Conservation (phyloP, 2,888 invertebrate species). For the Argyresthia goedartella region DNA sequence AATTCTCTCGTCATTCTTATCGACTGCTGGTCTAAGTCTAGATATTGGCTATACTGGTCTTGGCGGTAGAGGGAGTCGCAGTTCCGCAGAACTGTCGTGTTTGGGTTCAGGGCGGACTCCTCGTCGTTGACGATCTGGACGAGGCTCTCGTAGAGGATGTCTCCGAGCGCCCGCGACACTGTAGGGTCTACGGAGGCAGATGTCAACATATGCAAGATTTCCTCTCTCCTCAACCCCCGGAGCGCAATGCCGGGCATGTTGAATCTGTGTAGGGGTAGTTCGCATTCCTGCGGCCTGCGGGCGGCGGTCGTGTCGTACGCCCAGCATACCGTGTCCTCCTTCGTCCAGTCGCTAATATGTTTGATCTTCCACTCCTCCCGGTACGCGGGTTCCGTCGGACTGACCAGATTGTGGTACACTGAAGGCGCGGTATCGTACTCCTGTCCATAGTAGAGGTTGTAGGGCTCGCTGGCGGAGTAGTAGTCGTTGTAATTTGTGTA, state of each 20-base stretch:
- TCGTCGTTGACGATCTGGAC: conserved; percentile 43
- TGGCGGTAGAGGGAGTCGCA: conserved; percentile 12
- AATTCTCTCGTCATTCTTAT: too few relatives aligned
- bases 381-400: conserved; percentile 36
- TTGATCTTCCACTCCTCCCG: conserved; percentile 67
- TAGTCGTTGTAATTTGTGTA: conserved; percentile 47
- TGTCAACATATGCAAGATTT: conserved; percentile 41
- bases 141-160: conserved; percentile 46
- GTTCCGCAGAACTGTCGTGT: too few relatives aligned
- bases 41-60: background rate
- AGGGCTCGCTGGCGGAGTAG: conserved; percentile 43
- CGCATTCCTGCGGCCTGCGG: conserved; percentile 46
- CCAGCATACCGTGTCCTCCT: conserved; percentile 71
- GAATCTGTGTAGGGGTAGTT: conserved; percentile 56
- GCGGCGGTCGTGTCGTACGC: conserved; percentile 44
- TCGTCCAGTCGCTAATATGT: conserved; percentile 64
- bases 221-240: conserved; percentile 42
- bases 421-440: conserved; percentile 43
- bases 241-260: conserved; percentile 45
- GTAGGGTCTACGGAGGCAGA: conserved; percentile 39
- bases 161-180: conserved; percentile 37
- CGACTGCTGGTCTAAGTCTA: too few relatives aligned
- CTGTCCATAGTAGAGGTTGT: conserved; percentile 46
- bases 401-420: conserved; percentile 55
- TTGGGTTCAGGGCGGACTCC: too few relatives aligned